Base-by-base conservation (phyloP, 2,113 vertebrate genomes). In the Sebastes schlegelii region DNA sequence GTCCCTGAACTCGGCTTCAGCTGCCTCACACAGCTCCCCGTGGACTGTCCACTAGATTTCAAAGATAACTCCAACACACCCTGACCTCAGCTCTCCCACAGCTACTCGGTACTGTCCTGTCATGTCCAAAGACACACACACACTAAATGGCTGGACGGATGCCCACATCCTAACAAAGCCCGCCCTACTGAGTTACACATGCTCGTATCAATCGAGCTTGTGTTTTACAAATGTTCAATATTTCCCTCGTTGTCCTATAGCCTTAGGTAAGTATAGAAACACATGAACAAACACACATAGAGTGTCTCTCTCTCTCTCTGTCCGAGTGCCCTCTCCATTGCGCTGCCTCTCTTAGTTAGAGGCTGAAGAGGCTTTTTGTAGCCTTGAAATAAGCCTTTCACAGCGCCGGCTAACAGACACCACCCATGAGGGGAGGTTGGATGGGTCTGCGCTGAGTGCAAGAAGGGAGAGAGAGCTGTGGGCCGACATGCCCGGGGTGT, bases 361-460 rank as follows among this genome's bases (percentile, higher is more conserved):
- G 21, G 74, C 67, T 92, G 79, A 91, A 90, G 87, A 85, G 84
- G 82, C 86, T 86, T 87, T 90, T 86, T 85, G 83, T 89, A 34
- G 81, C 77, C 78, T 80, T 73, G 74, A 61, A 88, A 79, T 77
- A 83, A 88, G 79, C 58, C 74, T 89, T 85, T 92, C 79, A 70
- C 65, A 74, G 73, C 7, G 6, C 34, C 5, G n/a, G 54, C 74
- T 57, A 81, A 74, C 80, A 76, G 71, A 84, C 77, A 77, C 82
- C 72, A 55, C 80, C 90, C 88, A 81, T 61, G 80, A 81, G 81
- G 34, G 83, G 68, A 78, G 74, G 55, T 57, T 67, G 65, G 79
- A 87, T 83, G 77, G 67, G 71, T 85, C 79, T 40, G 61, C 51
- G 55, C 79, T 76, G 86, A 88, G 86, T 78, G 86, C 62, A 69